phyloP scores from a whole-genome alignment of 30 jellyfish, hydroid and myxozoan genomes.

The Hydractinia echinata region DNA sequence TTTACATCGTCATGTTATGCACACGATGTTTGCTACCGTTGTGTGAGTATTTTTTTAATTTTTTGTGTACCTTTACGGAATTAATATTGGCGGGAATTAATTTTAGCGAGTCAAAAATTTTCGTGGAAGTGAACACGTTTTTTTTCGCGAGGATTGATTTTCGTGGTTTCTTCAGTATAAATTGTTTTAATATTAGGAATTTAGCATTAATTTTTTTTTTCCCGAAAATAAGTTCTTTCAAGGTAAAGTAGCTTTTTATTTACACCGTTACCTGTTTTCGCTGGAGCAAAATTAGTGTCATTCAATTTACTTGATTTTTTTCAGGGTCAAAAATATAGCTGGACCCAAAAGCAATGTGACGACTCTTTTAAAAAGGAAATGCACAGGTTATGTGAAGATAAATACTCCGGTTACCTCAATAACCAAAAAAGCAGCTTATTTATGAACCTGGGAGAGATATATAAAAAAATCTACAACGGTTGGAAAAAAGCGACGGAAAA shows the following conservation, averaged over 20 bases:
- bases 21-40: constrained; percentile 36
- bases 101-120: too few species aligned
- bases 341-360: constrained; percentile 25
- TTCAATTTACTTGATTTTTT: not conserved
- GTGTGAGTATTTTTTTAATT: constrained; percentile 12
- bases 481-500: constrained; percentile 11
- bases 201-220: too few species aligned
- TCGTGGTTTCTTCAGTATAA: not conserved
- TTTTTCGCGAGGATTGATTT: not conserved
- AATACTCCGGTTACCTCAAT: not conserved
- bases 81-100: too few species aligned
- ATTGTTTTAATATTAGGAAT: not conserved
- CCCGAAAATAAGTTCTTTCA: too few species aligned
- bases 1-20: constrained; percentile 29
- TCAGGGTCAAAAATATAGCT: constrained; percentile 21
- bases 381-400: not conserved
- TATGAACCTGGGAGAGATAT: constrained; percentile 1
- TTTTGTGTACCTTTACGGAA: not conserved
- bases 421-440: not conserved
- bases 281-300: too few species aligned
- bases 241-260: too few species aligned
- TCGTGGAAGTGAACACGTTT: not conserved
- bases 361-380: not conserved
- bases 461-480: not conserved
- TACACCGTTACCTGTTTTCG: too few species aligned